Evolutionary conservation across 30 jellyfish, hydroid and myxozoan genomes (phyloP).

Genomic region (Rhopilema esculentum): DNA sequence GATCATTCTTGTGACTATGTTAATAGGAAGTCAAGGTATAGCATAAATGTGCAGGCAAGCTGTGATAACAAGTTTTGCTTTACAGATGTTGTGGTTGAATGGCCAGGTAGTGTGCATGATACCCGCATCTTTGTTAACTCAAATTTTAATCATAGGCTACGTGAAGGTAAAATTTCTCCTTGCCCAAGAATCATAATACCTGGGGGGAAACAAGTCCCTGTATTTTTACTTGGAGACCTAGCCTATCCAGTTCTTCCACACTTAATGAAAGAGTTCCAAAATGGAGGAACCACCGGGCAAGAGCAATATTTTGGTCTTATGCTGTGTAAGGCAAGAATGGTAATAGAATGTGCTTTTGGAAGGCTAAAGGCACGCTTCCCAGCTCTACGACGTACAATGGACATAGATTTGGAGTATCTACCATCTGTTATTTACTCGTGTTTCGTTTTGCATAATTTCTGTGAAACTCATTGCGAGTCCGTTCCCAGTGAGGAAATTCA

Average conservation of each 20-base stretch:
- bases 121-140: constrained; percentile 21
- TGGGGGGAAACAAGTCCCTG: constrained; percentile 23
- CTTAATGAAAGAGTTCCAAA: constrained; percentile 37
- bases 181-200: constrained; percentile 30
- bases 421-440: constrained; percentile 23
- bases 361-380: neutral
- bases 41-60: constrained; percentile 55
- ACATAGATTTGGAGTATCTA: constrained; percentile 6
- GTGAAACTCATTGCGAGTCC: neutral
- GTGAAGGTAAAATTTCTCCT: constrained; percentile 2
- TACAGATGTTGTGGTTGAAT: constrained; percentile 40
- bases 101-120: constrained; percentile 71
- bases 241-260: constrained; percentile 45
- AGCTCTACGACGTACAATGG: constrained; percentile 13
- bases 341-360: constrained; percentile 9
- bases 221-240: constrained; percentile 30
- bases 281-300: constrained; percentile 27
- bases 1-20: too few species aligned
- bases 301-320: constrained; percentile 9
- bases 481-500: constrained; percentile 6
- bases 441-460: constrained; percentile 18
- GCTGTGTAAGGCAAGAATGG: constrained; percentile 19
- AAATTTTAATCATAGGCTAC: constrained; percentile 2
- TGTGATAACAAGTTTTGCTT: constrained; percentile 48
- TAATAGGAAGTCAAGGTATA: constrained; percentile 29